Percentiles rank a stretch among this genome's conserved stretches.
Evolutionary conservation across 53 echinoderm and acorn worm species (phyloP).

Genomic region (Hippasteria phrygiana): DNA sequence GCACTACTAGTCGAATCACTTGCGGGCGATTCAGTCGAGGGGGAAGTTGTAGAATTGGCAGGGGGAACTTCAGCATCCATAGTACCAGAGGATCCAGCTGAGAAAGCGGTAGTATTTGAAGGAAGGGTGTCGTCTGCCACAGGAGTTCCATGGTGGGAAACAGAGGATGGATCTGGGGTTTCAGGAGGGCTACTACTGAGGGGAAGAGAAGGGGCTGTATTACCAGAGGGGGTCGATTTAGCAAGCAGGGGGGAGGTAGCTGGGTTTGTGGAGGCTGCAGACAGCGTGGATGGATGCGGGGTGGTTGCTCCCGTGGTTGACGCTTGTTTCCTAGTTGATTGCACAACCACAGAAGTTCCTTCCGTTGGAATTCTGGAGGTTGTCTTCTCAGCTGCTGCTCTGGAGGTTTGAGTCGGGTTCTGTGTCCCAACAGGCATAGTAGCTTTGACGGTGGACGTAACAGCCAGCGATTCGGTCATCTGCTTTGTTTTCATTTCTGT

Average conservation of each 20-base stretch:
- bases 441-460: not conserved
- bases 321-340: not conserved
- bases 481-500: not conserved
- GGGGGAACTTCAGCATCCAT: not conserved
- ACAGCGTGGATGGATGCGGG: not conserved
- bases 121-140: not conserved
- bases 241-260: not conserved
- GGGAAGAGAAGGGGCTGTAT: not conserved
- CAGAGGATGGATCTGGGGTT: not conserved
- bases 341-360: not conserved
- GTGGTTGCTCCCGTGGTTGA: not conserved
- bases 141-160: not conserved
- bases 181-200: not conserved
- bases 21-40: not conserved
- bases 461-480: not conserved
- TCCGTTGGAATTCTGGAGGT: not conserved
- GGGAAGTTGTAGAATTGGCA: not conserved
- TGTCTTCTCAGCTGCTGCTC: not conserved
- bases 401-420: not conserved
- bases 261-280: constrained; percentile 17
- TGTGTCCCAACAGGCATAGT: not conserved
- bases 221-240: constrained; percentile 18
- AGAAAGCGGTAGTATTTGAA: not conserved
- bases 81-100: not conserved
- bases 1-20: not conserved